Percentiles rank a stretch among this genome's conserved stretches.
Evolutionary conservation across 2,888 invertebrate species (phyloP).

Genomic region (Ophonus ardosiacus): DNA sequence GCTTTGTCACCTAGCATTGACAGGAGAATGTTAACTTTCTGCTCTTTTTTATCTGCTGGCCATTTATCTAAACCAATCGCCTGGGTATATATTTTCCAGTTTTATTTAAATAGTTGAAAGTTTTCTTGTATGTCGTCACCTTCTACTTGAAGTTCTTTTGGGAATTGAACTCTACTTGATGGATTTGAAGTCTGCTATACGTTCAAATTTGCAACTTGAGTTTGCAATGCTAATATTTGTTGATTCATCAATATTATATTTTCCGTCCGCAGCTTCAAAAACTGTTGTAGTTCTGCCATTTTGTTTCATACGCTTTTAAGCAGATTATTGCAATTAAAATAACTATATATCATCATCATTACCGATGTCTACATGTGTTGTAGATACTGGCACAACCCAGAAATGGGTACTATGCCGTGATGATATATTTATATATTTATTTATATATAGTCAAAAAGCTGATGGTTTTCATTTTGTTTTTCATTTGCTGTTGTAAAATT

Average conservation of each 20-base stretch:
- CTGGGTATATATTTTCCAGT: background rate
- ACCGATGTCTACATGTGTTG: too few relatives aligned
- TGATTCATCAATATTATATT: background rate
- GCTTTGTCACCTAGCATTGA: conserved; percentile 12
- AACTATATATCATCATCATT: background rate
- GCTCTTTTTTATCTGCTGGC: conserved; percentile 13
- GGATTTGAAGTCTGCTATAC: too few relatives aligned
- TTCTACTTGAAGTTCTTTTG: background rate
- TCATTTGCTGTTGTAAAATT: too few relatives aligned
- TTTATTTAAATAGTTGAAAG: background rate
- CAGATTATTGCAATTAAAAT: background rate
- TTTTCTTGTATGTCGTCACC: background rate
- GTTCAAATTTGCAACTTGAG: too few relatives aligned
- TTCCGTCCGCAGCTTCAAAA: background rate
- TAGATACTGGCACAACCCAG: too few relatives aligned
- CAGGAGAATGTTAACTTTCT: background rate
- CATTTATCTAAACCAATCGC: conserved; percentile 5
- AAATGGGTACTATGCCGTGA: too few relatives aligned
- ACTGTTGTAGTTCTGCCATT: background rate
- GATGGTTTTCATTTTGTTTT: too few relatives aligned
- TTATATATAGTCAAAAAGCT: too few relatives aligned
- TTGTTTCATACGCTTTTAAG: background rate
- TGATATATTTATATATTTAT: too few relatives aligned
- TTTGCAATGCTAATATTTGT: too few relatives aligned
- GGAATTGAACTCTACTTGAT: background rate